These are phyloP conservation scores for Wasmannia auropunctata DNA, from an alignment of 1,140 invertebrate genomes.

Conservation along the genomic window DNA sequence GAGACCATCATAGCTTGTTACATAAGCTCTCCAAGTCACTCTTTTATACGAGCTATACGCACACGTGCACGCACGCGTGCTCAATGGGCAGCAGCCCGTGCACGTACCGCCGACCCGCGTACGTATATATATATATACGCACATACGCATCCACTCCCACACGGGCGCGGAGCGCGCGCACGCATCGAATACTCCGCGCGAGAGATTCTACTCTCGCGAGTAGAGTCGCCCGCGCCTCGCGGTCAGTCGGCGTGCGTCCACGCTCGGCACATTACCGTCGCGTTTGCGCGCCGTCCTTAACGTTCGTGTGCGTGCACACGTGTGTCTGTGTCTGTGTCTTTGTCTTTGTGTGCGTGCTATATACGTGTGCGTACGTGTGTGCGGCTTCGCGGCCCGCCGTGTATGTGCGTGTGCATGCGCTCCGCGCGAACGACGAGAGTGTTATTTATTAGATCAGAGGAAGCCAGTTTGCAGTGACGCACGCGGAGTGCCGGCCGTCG, in stretches of 20 bases:
- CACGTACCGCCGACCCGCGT: no score
- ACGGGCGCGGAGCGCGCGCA: not conserved
- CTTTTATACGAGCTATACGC: not conserved
- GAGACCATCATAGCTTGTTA: no score
- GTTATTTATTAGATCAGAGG: constrained; percentile 84
- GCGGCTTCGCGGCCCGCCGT: not conserved
- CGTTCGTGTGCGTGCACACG: not conserved
- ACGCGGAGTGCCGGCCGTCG: constrained; percentile 59
- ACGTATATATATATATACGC: not conserved
- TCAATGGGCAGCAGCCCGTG: not conserved
- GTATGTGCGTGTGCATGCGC: constrained; percentile 33
- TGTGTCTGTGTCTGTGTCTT: not conserved
- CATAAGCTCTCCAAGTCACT: no score
- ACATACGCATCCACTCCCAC: not conserved
- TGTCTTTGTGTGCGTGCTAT: no score
- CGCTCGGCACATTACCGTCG: constrained; percentile 6
- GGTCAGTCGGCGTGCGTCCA: constrained; percentile 52
- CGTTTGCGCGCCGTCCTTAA: constrained; percentile 12
- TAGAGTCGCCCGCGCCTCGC: constrained; percentile 13
- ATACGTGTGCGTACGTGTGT: not conserved
- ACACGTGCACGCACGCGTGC: not conserved
- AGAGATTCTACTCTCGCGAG: constrained; percentile 31
- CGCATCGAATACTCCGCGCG: not conserved
- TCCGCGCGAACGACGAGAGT: not conserved
- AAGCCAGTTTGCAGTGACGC: constrained; percentile 84